Percentiles rank a stretch among this genome's conserved stretches.
phyloP scores from a whole-genome alignment of 2,797 vertebrate species.

The Chlorospingus flavigularis region DNA sequence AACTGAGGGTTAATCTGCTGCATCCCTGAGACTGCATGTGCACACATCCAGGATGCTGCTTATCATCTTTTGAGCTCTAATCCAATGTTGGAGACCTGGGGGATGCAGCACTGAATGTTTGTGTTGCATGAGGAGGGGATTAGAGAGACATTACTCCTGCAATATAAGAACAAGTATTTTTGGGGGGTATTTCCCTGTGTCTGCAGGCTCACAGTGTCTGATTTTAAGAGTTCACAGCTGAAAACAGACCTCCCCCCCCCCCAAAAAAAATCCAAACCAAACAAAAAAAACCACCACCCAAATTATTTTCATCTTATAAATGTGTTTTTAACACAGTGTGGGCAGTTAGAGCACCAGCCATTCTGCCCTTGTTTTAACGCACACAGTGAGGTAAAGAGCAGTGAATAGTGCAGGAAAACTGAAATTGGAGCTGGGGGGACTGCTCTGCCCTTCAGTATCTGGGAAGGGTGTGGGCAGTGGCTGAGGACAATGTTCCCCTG shows the following conservation, averaged over 20 bases:
- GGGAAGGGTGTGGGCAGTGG: not conserved
- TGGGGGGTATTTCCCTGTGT: fast-evolving
- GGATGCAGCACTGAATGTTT: not conserved
- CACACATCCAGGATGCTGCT: not conserved
- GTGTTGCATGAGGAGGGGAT: fast-evolving
- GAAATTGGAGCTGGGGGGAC: not conserved
- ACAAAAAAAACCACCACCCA: fast-evolving
- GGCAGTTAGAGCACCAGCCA: not conserved
- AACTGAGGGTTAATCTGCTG: not conserved
- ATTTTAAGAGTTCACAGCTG: not conserved
- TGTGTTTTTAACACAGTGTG: fast-evolving
- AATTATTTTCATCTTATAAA: not conserved
- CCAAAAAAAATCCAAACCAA: not conserved
- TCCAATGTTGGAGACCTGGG: fast-evolving
- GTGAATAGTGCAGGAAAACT: not conserved
- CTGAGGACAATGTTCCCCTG: not conserved
- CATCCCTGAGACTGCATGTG: not conserved
- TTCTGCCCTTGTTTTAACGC: not conserved
- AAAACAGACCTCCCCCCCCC: fast-evolving
- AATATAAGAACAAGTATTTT: not conserved
- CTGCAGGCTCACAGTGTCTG: not conserved
- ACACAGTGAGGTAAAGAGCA: not conserved
- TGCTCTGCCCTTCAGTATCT: not conserved
- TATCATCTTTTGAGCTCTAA: not conserved
- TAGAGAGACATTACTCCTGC: not conserved